Evolutionary conservation across 2,888 invertebrate genomes (phyloP), one percentile per base, ranked within the genome.

Genomic region (Diploptera punctata): DNA sequence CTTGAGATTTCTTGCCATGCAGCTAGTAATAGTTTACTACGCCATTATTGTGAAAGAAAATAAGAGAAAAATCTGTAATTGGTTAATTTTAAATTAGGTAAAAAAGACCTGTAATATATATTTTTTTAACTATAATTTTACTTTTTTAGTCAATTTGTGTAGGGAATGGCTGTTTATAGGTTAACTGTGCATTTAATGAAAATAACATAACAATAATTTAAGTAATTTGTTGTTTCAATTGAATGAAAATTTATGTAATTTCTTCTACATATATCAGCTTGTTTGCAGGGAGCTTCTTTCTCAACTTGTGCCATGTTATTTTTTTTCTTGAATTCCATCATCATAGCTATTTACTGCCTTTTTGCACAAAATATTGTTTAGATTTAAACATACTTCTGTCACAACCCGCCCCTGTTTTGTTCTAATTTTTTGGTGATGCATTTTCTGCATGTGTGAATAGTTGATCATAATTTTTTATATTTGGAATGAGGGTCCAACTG

Each of bases 31-130:
- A 57, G 26, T 29, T 13, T n/a, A 29, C n/a, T 29, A n/a, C 57
- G 13, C 24, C 24, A 57, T 57, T 57, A 29, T 13, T 29, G 57
- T 57, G 57, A 29, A 29, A n/a, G 31, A 57, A 57, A n/a, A 29
- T 57, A 57, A 29, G 57, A 33, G 33, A 13, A 65, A 47, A 44
- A 44, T 65, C 29, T 47, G 47, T 44, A 47, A 47, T 65, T 47
- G 44, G 29, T 65, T 65, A 26, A 57, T 57, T 57, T 33, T 57
- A 57, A 57, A 57, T 47, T 65, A 65, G 65, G 44, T 44, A 47
- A 65, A n/a, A n/a, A 65, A 44, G 24, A 65, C 47, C 65, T 65
- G 26, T 65, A 65, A 65, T 47, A 65, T 65, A 65, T 65, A 65
- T 65, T 65, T 65, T 47, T 65, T 65, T 65, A 65, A 47, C 24